Evolutionary conservation across 2,797 vertebrate species (phyloP), one percentile per base, ranked within the genome.

Genomic region (Gallinago nigripennis): DNA sequence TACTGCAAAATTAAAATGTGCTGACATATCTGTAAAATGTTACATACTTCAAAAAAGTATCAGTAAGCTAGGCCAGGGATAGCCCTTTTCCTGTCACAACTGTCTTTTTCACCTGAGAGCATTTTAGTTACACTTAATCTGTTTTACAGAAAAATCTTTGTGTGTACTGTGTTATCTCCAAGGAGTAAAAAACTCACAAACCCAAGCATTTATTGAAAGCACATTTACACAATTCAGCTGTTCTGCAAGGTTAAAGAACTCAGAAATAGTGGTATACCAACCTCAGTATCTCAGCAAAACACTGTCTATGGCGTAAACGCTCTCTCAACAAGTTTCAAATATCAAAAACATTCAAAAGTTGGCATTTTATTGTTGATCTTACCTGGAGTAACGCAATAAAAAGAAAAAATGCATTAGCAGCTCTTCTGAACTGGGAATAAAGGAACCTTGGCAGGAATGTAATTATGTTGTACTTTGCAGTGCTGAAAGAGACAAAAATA

Each of bases 301-400:
- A 90, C 18, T 45, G 13, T 24, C 39, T 72, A 14, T 13, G 24
- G 54, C 21, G 65, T 19, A 91, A 91, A 92, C 24, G 20, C 7
- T 56, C 48, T 61, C 43, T 92, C 48, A 92, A 43, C n/a, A 85
- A 65, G 25, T 76, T 86, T 57, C 54, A 85, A 77, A 78, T 13
- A 54, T 30, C 51, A 54, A 54, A 54, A 54, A 18, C 28, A 31
- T 54, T 31, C 51, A 54, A 19, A 54, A 31, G 75, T 46, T 89
- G 46, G n/a, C 58, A 85, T 93, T 75, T 90, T 92, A 19, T 16
- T 76, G 35, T 50, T 71, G n/a, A 76, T 96, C 98, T 99, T 98
- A 99, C 99, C 99, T 99, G 99, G 97, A 99, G 98, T 94, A 99
- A 98, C 69, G 99, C 99, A 97, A 99, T 99, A 98, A 99, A 99